Base-by-base conservation (phyloP, 2,797 vertebrate species). In the Oreochromis grahami region DNA sequence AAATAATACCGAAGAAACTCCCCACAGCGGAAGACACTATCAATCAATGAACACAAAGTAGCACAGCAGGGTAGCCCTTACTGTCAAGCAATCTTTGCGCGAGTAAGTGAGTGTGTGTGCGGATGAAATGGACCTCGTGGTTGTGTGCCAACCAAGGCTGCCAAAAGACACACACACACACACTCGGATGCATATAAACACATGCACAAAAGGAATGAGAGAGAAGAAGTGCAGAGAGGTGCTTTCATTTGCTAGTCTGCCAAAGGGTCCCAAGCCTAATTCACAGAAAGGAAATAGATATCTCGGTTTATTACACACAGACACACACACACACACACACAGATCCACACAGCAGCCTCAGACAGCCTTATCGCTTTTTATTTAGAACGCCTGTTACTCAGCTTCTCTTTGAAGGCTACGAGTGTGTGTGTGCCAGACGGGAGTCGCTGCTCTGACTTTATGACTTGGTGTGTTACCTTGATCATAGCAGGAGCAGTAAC, bases 31-130 rank as follows among this genome's bases (percentile, higher is more conserved):
- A 89, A 92, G 86, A 91, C 72, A 77, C 84, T 24, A 81, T 85
- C 87, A 91, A 91, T 93, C 91, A 90, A 90, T 91, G 88, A 87
- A 89, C 72, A 91, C 84, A 93, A 89, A 92, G 83, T 50, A 82
- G 72, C 88, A 78, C 92, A 93, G 89, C 88, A 86, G 90, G 89
- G 76, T 84, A 91, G 84, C 84, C 88, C 89, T 86, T 79, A 89
- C 87, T 91, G 90, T 93, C 91, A 87, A 90, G 86, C 53, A 80
- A 84, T 84, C 80, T 91, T 81, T 90, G 79, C 84, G 78, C 76
- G 21, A 34, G 56, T 74, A 77, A 81, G 38, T 78, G 74, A 81
- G 77, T 85, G 86, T 83, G 76, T 84, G 65, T 48, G n/a, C 29
- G 56, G n/a, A 86, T 88, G 84, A 88, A 93, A 90, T 65, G 60